A percentile compares a stretch with the other conserved stretches of the same genome.
These are phyloP conservation scores for Pseudomyrmex flavicornis DNA, from an alignment of 1,140 invertebrate genomes.

Conservation along the genomic window DNA sequence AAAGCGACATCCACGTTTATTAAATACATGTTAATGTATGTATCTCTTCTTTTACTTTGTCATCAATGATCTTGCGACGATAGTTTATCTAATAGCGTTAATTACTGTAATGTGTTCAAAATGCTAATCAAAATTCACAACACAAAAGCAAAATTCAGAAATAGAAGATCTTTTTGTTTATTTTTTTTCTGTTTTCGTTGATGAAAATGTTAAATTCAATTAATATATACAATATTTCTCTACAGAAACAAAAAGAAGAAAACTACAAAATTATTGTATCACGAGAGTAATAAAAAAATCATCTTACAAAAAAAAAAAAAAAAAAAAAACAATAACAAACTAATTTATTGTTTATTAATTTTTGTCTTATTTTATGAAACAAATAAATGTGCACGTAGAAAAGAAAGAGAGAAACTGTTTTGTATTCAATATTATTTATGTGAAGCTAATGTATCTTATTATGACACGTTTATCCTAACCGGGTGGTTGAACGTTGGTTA, in stretches of 20 bases:
- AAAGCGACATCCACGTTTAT: background rate
- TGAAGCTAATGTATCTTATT: conserved; percentile 14
- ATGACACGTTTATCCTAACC: conserved; percentile 16
- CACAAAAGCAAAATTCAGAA: background rate
- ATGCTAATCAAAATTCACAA: background rate
- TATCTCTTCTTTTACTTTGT: background rate
- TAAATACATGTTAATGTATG: background rate
- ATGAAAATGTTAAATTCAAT: no score
- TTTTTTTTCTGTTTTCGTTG: no score
- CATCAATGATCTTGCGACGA: background rate
- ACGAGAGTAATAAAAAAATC: no score
- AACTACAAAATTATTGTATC: no score
- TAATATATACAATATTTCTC: no score
- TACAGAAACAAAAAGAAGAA: no score
- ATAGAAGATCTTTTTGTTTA: background rate
- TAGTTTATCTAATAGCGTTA: background rate
- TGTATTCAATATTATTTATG: background rate
- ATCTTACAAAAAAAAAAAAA: no score
- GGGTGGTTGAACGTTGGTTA: conserved; percentile 23
- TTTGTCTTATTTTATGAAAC: no score
- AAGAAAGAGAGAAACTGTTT: no score
- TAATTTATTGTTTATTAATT: no score
- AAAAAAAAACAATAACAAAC: no score
- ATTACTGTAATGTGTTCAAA: background rate
- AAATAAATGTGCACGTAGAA: no score